A percentile compares a stretch with the other conserved stretches of the same genome.
These are phyloP conservation scores for Drosophila mojavensis DNA, from an alignment of 1,140 invertebrate genomes.

Conservation along the genomic window DNA sequence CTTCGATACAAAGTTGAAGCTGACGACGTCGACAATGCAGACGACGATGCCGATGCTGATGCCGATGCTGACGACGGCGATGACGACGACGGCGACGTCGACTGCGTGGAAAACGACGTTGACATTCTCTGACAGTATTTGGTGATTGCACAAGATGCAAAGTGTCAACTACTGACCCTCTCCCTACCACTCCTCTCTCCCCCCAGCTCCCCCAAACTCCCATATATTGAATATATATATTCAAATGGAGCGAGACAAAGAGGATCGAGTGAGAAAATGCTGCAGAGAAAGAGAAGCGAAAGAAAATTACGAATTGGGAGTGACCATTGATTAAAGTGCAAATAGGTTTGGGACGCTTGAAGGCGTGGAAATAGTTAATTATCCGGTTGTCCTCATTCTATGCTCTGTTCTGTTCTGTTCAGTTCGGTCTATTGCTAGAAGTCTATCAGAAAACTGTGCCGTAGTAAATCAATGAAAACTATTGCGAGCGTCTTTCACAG, in stretches of 20 bases:
- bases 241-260: constrained; percentile 29
- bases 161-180: constrained; percentile 69
- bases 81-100: constrained; percentile 51
- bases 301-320: constrained; percentile 25
- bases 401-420: too few relatives aligned
- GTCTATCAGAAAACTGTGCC: too few relatives aligned
- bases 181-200: not conserved
- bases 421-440: not conserved
- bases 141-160: constrained; percentile 82
- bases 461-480: too few relatives aligned
- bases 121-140: constrained; percentile 79
- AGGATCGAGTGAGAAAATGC: constrained; percentile 25
- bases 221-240: not conserved
- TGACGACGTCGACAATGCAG: constrained; percentile 24
- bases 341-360: not conserved
- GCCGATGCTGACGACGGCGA: not conserved
- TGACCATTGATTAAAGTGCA: constrained; percentile 48
- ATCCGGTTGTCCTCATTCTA: not conserved
- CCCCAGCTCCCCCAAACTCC: not conserved
- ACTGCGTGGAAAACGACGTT: constrained; percentile 48
- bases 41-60: constrained; percentile 45
- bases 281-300: constrained; percentile 24
- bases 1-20: constrained; percentile 80
- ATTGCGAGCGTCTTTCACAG: too few relatives aligned
- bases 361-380: constrained; percentile 33